Evolutionary conservation across 1,140 invertebrate species (phyloP), one percentile per base, ranked within the genome.

Genomic region (Orussus abietinus): DNA sequence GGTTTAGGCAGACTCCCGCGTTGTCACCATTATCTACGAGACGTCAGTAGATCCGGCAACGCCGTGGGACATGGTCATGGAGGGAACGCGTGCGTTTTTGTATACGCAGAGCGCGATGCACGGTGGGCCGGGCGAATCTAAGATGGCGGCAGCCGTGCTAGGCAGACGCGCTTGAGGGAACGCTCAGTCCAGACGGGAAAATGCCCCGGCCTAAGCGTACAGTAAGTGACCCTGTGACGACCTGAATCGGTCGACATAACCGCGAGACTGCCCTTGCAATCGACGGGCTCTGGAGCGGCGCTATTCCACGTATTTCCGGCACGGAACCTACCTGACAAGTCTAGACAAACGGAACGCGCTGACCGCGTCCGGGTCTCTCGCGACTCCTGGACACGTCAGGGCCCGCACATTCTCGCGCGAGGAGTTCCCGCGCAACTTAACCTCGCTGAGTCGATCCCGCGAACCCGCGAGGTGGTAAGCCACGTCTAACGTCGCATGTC

Each of bases 51-150:
- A 59, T 39, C n/a, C 25, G 57, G 48, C 57, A 60, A 61, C 53
- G 31, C 20, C 29, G 45, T 29, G 9, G 10, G 11, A 15, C 22
- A 18, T 14, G 32, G 44, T 36, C 43, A 43, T 15, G 33, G 41
- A 47, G 42, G 41, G 31, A 49, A 58, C 55, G 55, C 53, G 49
- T 51, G 55, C 62, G 59, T 64, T 64, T 64, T 62, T 64, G 59
- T 64, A 62, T 57, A 51, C 46, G 50, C 42, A 47, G 49, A 19
- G 38, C 51, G 57, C 51, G 49, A 46, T 62, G 53, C 41, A 45
- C 49, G 47, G 55, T 51, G 59, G 55, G 42, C 36, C 48, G 49
- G 42, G 52, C 30, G 38, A 32, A 51, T 31, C 44, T 57, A 64
- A 64, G 49, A 64, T 64, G 61, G 61, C 59, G 57, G 46, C 48